Conservation (phyloP, 2,888 invertebrate genomes). For the Colletes collaris region DNA sequence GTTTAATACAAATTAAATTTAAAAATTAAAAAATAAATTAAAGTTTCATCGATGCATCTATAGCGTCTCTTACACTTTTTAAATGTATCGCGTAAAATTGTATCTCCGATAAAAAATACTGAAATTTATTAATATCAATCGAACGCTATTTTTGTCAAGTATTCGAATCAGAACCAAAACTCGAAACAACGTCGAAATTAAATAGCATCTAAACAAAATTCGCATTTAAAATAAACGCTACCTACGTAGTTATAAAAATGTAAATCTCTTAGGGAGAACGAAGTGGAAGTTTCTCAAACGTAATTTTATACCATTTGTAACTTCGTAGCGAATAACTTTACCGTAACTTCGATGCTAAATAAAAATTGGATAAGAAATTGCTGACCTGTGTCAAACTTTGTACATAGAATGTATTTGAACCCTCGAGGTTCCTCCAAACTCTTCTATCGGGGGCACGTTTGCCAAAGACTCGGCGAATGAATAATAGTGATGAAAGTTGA, state of each 20-base stretch:
- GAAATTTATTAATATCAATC: background rate
- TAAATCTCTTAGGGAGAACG: constrained; percentile 17
- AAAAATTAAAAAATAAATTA: too few relatives aligned
- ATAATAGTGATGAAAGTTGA: constrained; percentile 48
- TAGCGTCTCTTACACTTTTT: too few relatives aligned
- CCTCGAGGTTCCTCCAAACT: constrained; percentile 40
- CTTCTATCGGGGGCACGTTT: constrained; percentile 42
- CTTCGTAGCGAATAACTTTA: constrained; percentile 12
- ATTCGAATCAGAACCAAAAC: too few relatives aligned
- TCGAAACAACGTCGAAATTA: too few relatives aligned
- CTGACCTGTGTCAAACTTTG: constrained; percentile 49
- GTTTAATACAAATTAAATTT: too few relatives aligned
- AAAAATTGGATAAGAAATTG: constrained; percentile 57
- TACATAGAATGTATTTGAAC: constrained; percentile 47
- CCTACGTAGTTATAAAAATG: background rate
- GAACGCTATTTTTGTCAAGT: too few relatives aligned
- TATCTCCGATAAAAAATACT: background rate
- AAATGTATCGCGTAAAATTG: background rate
- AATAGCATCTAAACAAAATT: background rate
- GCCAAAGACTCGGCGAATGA: constrained; percentile 26
- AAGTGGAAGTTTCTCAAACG: constrained; percentile 21
- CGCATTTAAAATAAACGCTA: background rate
- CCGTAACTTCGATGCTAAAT: constrained; percentile 44
- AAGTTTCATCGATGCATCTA: background rate
- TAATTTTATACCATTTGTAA: constrained; percentile 36